phyloP scores from a whole-genome alignment of 2,888 invertebrate species.

The Anticlea derivata region DNA sequence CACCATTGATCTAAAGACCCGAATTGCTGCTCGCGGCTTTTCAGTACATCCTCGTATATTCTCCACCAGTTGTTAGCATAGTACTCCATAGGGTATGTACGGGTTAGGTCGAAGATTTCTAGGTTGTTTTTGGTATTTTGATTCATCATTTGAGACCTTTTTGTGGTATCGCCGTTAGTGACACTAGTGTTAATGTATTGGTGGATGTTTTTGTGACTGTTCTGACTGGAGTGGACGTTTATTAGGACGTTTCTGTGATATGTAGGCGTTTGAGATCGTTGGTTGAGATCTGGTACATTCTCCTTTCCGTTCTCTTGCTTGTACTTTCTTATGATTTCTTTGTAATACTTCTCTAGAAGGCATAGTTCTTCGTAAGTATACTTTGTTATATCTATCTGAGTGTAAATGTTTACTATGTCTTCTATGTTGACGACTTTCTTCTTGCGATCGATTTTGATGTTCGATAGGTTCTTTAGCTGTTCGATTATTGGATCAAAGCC shows the following conservation, averaged over 20 bases:
- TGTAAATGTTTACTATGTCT: constrained; percentile 71
- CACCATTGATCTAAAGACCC: constrained; percentile 80
- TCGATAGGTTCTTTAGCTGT: constrained; percentile 66
- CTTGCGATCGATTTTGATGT: constrained; percentile 64
- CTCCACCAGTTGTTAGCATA: constrained; percentile 82
- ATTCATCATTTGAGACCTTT: constrained; percentile 47
- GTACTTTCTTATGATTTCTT: constrained; percentile 72
- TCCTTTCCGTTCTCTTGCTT: constrained; percentile 60
- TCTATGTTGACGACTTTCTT: constrained; percentile 63
- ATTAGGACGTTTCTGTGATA: constrained; percentile 58
- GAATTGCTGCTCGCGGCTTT: constrained; percentile 72
- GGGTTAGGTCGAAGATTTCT: constrained; percentile 70
- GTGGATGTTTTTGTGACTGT: constrained; percentile 50
- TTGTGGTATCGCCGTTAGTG: constrained; percentile 49
- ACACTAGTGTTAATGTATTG: constrained; percentile 45
- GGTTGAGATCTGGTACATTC: constrained; percentile 43
- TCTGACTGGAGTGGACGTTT: constrained; percentile 51
- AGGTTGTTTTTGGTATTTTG: constrained; percentile 50
- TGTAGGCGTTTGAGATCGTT: constrained; percentile 34
- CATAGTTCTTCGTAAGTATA: constrained; percentile 77
- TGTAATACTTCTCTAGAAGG: constrained; percentile 73
- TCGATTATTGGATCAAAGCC: constrained; percentile 79
- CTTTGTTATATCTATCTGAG: constrained; percentile 68
- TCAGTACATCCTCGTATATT: constrained; percentile 75
- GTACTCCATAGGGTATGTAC: constrained; percentile 72